Conservation (phyloP, 2,797 vertebrate species). For the Esox lucius region DNA sequence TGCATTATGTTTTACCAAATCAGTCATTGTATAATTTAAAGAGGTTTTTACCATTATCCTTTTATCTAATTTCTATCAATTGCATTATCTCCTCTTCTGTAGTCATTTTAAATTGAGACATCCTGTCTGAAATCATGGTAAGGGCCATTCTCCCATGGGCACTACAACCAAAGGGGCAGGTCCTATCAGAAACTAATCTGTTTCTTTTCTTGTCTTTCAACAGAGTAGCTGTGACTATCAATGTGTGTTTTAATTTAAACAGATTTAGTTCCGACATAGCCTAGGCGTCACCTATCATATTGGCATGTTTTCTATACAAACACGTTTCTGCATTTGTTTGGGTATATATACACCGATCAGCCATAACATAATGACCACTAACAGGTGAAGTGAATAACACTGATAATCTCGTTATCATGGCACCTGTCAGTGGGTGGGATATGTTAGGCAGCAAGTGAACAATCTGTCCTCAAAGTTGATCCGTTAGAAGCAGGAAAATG, state of each 20-base stretch:
- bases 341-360: too few species aligned
- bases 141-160: background rate
- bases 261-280: background rate
- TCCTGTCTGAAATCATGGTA: slow-evolving; percentile 3
- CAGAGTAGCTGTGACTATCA: too few species aligned
- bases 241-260: background rate
- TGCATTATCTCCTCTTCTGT: background rate
- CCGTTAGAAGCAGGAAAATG: too few species aligned
- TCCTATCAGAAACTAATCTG: background rate
- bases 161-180: background rate
- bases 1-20: background rate
- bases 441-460: too few species aligned
- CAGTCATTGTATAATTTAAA: background rate
- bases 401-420: too few species aligned
- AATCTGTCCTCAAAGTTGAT: too few species aligned
- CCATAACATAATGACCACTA: too few species aligned
- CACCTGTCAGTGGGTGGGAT: too few species aligned
- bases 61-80: slow-evolving; percentile 4
- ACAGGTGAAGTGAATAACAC: too few species aligned
- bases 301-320: background rate
- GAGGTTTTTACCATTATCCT: background rate
- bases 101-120: slow-evolving; percentile 6
- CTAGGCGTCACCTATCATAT: too few species aligned
- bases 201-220: background rate
- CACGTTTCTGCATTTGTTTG: background rate